Conservation (phyloP, 2,113 vertebrate genomes). For the Nycticebus coucang region DNA sequence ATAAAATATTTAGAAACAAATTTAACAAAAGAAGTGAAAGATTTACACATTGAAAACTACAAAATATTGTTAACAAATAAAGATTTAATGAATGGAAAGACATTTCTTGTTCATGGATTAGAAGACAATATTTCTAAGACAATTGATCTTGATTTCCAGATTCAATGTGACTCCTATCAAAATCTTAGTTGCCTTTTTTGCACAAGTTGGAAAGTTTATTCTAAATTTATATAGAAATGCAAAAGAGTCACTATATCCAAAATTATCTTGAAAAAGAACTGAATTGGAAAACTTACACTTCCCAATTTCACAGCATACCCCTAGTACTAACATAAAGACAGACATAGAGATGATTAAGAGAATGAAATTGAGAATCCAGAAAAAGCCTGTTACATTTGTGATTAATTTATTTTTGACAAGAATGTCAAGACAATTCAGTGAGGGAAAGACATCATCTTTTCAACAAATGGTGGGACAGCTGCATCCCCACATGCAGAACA, state of each 20-base stretch:
- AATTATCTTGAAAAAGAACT: neutral
- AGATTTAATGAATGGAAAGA: neutral
- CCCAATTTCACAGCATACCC: neutral
- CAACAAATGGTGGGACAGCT: neutral
- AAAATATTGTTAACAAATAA: neutral
- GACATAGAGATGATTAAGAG: neutral
- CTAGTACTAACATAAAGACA: neutral
- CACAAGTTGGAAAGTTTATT: neutral
- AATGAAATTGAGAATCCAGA: neutral
- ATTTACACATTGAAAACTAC: neutral
- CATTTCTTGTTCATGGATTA: neutral
- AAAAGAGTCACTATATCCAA: neutral
- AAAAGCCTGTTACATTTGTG: neutral
- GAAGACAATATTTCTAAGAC: neutral
- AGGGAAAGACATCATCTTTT: neutral
- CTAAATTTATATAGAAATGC: conserved; percentile 27
- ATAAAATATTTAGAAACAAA: neutral
- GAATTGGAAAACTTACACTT: neutral
- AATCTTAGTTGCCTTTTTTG: neutral
- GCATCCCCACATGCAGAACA: neutral
- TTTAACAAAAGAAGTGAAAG: neutral
- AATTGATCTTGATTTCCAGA: neutral
- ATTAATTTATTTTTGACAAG: neutral
- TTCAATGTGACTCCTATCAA: neutral
- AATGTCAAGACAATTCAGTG: neutral